These are phyloP conservation scores for Micrastur ruficollis DNA, from an alignment of 2,797 vertebrate species.

Conservation along the genomic window DNA sequence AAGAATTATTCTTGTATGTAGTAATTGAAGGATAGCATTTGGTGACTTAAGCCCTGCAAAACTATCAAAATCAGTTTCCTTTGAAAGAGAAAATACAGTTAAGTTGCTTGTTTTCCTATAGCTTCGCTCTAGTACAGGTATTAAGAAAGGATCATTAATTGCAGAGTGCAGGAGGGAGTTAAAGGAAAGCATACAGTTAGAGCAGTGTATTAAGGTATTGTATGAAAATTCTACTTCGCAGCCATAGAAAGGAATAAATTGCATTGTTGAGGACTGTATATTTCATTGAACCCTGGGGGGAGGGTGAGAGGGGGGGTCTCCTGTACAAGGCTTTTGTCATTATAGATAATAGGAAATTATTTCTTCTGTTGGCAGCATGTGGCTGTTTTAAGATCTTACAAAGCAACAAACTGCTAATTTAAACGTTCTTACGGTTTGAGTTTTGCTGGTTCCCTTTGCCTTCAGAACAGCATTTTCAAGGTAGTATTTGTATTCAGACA, in stretches of 20 bases:
- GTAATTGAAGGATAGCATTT: neutral
- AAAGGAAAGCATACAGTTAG: neutral
- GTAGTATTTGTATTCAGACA: neutral
- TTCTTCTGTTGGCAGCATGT: neutral
- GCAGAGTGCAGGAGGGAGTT: neutral
- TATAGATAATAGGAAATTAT: neutral
- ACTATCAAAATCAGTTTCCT: neutral
- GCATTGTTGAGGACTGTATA: neutral
- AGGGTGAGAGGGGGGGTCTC: neutral
- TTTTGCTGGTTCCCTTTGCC: neutral
- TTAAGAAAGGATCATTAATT: neutral
- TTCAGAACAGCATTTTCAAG: neutral
- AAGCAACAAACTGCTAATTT: neutral
- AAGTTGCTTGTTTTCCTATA: neutral
- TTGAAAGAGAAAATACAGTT: neutral
- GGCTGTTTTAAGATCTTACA: neutral
- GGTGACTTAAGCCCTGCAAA: neutral
- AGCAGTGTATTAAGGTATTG: neutral
- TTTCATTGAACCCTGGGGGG: neutral
- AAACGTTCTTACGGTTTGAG: neutral
- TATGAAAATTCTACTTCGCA: neutral
- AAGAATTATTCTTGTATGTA: neutral
- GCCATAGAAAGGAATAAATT: neutral
- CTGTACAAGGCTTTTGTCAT: neutral
- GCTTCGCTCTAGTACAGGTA: neutral